These are phyloP conservation scores for Drosophila erecta DNA, from an alignment of 1,140 invertebrate genomes.

Conservation along the genomic window DNA sequence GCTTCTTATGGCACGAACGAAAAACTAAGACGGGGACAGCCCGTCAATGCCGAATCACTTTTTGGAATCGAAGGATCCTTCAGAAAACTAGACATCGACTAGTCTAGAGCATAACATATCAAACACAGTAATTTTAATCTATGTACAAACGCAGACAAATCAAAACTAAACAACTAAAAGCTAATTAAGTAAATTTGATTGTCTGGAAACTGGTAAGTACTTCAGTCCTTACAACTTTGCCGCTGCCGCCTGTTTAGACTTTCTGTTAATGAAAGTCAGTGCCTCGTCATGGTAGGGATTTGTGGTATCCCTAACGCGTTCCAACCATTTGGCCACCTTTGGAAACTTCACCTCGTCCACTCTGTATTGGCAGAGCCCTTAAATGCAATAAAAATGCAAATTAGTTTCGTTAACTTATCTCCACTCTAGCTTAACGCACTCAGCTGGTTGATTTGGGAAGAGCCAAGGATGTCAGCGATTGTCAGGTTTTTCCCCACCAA, in stretches of 20 bases:
- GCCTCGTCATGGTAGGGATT: conserved; percentile 89
- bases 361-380: conserved; percentile 87
- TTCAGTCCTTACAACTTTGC: conserved; percentile 38
- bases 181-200: neutral
- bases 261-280: conserved; percentile 51
- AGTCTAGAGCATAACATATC: conserved; percentile 27
- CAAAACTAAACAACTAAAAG: conserved; percentile 32
- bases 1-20: conserved; percentile 86
- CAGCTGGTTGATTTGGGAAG: conserved; percentile 93
- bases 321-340: conserved; percentile 87
- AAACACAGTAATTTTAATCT: conserved; percentile 37
- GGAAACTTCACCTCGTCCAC: conserved; percentile 86
- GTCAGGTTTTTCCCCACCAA: conserved; percentile 88
- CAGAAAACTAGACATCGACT: conserved; percentile 86
- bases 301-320: conserved; percentile 86
- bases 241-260: conserved; percentile 26
- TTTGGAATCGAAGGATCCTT: conserved; percentile 89
- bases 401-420: neutral
- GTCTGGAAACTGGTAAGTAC: neutral
- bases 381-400: conserved; percentile 5
- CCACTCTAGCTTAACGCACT: conserved; percentile 85
- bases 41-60: conserved; percentile 86
- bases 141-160: conserved; percentile 49
- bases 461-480: conserved; percentile 91
- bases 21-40: conserved; percentile 86